These are phyloP conservation scores for Gymnobelideus leadbeateri DNA, from an alignment of 2,113 vertebrate species.

Conservation along the genomic window DNA sequence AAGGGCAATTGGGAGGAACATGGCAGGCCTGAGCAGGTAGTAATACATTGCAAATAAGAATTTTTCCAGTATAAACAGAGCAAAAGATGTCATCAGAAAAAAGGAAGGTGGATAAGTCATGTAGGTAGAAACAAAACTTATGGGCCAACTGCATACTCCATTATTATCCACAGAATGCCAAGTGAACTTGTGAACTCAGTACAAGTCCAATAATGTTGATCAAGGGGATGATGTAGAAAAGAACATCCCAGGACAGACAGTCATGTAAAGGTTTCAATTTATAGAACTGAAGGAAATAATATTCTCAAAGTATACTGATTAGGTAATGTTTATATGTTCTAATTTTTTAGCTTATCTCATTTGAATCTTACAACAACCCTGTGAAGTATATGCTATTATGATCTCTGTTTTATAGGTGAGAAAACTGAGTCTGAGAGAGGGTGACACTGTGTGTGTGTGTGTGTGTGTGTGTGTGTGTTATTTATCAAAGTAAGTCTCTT, in stretches of 20 bases:
- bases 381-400: no score
- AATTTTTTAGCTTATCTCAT: not conserved
- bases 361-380: not conserved
- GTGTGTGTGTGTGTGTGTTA: not conserved
- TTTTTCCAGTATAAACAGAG: not conserved
- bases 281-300: not conserved
- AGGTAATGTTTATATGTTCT: not conserved
- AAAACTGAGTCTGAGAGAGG: not conserved
- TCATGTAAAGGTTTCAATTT: not conserved
- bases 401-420: not conserved
- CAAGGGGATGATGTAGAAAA: not conserved
- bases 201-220: not conserved
- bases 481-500: not conserved
- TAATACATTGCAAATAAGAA: no score
- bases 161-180: not conserved
- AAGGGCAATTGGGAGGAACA: not conserved
- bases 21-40: not conserved
- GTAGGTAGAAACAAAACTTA: not conserved
- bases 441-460: not conserved
- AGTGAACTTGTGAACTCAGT: not conserved
- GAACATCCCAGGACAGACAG: not conserved
- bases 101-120: not conserved
- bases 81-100: not conserved
- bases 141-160: not conserved
- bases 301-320: not conserved